Conservation (phyloP, 2,888 invertebrate genomes). For the Bursaphelenchus okinawaensis region DNA sequence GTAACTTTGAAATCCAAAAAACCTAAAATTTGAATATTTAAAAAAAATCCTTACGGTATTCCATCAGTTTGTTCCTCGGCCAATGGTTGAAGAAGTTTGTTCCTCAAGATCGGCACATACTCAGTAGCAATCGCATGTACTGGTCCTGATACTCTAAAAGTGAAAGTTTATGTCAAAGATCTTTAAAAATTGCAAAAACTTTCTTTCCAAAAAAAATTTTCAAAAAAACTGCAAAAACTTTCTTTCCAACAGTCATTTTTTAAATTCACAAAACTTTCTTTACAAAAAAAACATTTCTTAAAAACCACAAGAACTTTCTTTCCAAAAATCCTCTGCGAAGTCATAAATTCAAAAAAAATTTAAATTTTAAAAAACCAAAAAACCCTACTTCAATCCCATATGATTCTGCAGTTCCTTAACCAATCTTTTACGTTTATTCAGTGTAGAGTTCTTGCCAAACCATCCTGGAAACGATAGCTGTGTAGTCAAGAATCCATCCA, state of each 20-base stretch:
- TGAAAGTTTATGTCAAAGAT: no score
- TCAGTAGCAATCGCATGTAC: constrained; percentile 63
- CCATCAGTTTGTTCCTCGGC: constrained; percentile 60
- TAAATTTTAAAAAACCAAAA: neutral
- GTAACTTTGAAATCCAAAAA: no score
- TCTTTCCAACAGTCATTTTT: no score
- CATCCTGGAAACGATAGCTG: constrained; percentile 87
- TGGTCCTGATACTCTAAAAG: constrained; percentile 41
- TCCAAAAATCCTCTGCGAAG: neutral
- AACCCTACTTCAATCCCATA: constrained; percentile 70
- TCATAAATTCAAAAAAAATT: neutral
- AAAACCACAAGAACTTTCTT: no score
- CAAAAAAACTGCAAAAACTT: no score
- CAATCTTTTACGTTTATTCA: constrained; percentile 74
- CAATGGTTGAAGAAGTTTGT: constrained; percentile 73
- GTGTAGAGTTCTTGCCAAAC: constrained; percentile 88
- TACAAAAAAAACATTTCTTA: neutral
- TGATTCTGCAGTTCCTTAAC: constrained; percentile 81
- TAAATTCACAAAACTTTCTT: no score
- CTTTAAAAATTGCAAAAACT: no score
- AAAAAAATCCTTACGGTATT: constrained; percentile 30
- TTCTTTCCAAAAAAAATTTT: no score
- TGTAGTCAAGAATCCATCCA: constrained; percentile 67
- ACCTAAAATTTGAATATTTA: no score
- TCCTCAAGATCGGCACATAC: constrained; percentile 74